Evolutionary conservation across 2,113 vertebrate genomes (phyloP).

Genomic region (Microcebus griseorufus): DNA sequence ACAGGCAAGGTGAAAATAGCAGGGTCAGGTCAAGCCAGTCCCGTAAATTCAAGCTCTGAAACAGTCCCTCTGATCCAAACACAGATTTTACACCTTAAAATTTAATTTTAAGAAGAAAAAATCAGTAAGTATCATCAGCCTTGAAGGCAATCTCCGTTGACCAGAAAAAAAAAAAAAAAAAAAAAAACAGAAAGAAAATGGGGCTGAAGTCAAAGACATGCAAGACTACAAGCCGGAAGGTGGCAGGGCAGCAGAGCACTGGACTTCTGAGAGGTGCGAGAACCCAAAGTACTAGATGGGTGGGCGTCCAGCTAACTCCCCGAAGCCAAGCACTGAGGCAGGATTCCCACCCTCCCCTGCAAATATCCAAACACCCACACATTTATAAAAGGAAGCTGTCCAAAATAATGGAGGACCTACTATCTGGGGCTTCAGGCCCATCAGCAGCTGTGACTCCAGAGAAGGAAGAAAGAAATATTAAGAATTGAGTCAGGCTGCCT

Average conservation of each 20-base stretch:
- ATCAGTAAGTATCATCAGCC: not conserved
- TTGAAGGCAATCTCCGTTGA: constrained; percentile 4
- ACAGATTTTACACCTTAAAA: not conserved
- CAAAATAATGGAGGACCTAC: not conserved
- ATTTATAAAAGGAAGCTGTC: not conserved
- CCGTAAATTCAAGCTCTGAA: not conserved
- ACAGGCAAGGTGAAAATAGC: not conserved
- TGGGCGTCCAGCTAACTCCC: not conserved
- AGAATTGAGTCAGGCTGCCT: not conserved
- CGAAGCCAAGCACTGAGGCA: not conserved
- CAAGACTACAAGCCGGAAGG: not conserved
- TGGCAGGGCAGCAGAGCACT: not conserved
- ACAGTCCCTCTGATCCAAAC: not conserved
- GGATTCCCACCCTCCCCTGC: not conserved
- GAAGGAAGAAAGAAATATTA: not conserved
- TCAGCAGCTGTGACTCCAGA: not conserved
- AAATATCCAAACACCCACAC: not conserved
- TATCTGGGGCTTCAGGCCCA: not conserved
- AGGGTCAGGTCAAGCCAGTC: not conserved
- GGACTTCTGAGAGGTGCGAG: not conserved
- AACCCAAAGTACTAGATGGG: not conserved
- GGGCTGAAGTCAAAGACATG: not conserved
- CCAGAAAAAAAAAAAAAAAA: not conserved
- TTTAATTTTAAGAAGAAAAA: constrained; percentile 8
- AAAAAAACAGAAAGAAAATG: not conserved